Evolutionary conservation across 2,888 invertebrate species (phyloP), one percentile per base, ranked within the genome.

Genomic region (Tetranychus truncatus): DNA sequence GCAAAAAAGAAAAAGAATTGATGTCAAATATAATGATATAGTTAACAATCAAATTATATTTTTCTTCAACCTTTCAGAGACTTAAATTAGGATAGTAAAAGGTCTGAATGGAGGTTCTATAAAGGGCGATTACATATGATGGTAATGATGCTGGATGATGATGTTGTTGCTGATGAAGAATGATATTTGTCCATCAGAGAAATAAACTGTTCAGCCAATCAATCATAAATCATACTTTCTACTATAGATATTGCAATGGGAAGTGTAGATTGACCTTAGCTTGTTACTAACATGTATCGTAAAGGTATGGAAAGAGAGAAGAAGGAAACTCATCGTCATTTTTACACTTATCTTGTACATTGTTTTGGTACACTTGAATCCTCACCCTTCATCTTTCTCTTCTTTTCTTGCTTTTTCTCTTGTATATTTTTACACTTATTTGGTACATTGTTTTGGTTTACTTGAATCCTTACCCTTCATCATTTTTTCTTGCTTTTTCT

Each of bases 341-440:
- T 24, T 21, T 20, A 11, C 20, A 24, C 11, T 24, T 20, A 69
- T 69, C 69, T 20, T 24, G 66, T 34, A 4, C 55, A 15, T 7
- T 55, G 55, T 55, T 55, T 55, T 15, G 15, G 1, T 15, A 1
- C 7, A 9, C 9, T 15, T 55, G 9, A 8, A 55, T 55, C 15
- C 15, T 15, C 4, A 15, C 6, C 15, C 9, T 46, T 46, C 15
- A 15, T 46, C 46, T n/a, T n/a, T 55, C n/a, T n/a, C n/a, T n/a
- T n/a, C n/a, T 55, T 55, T 6, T 55, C 55, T 55, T 15, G 46
- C 8, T 55, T 34, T 34, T 34, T 34, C 3, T 9, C 9, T 55
- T 55, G 55, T 55, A 55, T 15, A 83, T 34, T 81, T 82, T n/a
- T n/a, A n/a, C n/a, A n/a, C n/a, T 24, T 20, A 69, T 69, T 21